Evolutionary conservation across 2,888 invertebrate species (phyloP).

Genomic region (Acanthacorydalis orientalis): DNA sequence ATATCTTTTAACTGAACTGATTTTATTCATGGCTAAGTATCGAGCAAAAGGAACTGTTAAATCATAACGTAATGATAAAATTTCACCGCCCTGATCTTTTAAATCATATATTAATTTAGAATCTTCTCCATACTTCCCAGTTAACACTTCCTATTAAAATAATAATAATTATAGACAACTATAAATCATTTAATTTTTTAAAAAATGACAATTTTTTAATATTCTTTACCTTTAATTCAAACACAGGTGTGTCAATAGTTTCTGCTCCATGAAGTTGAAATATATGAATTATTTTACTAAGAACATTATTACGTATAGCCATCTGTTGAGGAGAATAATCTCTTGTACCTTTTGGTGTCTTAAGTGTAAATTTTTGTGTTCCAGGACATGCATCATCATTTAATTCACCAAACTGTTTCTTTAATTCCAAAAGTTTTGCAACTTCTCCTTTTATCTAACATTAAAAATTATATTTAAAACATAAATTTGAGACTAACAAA

Average conservation of each 20-base stretch:
- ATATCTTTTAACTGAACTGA: slow-evolving; percentile 84
- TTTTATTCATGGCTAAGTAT: slow-evolving; percentile 95
- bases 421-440: slow-evolving; percentile 60
- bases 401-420: slow-evolving; percentile 51
- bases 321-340: slow-evolving; percentile 93
- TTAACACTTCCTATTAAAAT: slow-evolving; percentile 69
- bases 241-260: slow-evolving; percentile 95
- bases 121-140: slow-evolving; percentile 99
- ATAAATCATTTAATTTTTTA: background rate
- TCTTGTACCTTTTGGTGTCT: slow-evolving; percentile 86
- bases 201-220: background rate
- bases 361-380: slow-evolving; percentile 66
- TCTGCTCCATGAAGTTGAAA: slow-evolving; percentile 97
- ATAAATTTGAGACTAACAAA: slow-evolving; percentile 8
- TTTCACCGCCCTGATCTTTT: slow-evolving; percentile 97
- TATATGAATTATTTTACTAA: slow-evolving; percentile 71
- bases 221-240: slow-evolving; percentile 72
- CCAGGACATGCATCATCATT: slow-evolving; percentile 32
- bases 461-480: slow-evolving; percentile 11
- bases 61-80: slow-evolving; percentile 89
- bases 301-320: slow-evolving; percentile 72
- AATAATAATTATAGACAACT: background rate
- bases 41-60: slow-evolving; percentile 96
- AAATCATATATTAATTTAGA: slow-evolving; percentile 97
- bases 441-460: slow-evolving; percentile 74